These are phyloP conservation scores for Baryphthengus martii DNA, from an alignment of 2,113 vertebrate species.

Conservation along the genomic window DNA sequence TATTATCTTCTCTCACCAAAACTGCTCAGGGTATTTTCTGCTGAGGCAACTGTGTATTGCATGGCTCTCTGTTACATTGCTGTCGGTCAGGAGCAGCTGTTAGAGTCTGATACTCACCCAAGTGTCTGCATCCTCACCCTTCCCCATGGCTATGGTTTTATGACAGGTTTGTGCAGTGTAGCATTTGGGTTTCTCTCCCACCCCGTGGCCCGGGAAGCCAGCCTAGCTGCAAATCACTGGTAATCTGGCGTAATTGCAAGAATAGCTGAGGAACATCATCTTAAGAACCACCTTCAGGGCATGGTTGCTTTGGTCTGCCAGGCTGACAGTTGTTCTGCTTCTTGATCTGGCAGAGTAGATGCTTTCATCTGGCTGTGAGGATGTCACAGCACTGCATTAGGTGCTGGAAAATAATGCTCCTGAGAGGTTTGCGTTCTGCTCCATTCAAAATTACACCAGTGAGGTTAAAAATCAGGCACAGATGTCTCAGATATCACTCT, in stretches of 20 bases:
- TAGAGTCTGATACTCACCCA: neutral
- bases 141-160: neutral
- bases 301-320: accelerated
- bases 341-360: neutral
- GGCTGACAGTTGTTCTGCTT: neutral
- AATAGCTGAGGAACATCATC: neutral
- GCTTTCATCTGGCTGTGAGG: neutral
- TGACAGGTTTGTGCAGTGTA: neutral
- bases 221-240: neutral
- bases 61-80: neutral
- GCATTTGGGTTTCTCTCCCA: neutral
- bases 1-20: neutral
- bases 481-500: neutral
- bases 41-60: neutral
- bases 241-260: neutral
- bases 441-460: neutral
- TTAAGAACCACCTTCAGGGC: neutral
- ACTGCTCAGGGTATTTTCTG: neutral
- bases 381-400: neutral
- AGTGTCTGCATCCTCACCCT: neutral
- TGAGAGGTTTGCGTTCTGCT: neutral
- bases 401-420: neutral
- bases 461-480: neutral
- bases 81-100: neutral
- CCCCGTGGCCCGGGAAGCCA: neutral